A percentile compares a stretch with the other conserved stretches of the same genome.
phyloP scores from a whole-genome alignment of 2,113 vertebrate genomes.

The Callipepla californica region DNA sequence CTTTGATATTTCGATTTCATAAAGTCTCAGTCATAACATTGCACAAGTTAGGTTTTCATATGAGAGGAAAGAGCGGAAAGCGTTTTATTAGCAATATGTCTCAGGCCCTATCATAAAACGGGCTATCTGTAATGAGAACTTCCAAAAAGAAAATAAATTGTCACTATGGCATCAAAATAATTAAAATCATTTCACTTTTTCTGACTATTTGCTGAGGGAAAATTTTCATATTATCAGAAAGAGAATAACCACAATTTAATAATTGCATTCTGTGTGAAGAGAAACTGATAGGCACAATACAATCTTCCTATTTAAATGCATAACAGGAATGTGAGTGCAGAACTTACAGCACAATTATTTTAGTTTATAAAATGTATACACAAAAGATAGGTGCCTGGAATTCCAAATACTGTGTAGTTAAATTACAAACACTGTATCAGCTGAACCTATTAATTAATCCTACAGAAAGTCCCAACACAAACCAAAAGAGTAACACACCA shows the following conservation, averaged over 20 bases:
- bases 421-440: not conserved
- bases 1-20: not conserved
- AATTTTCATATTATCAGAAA: conserved; percentile 17
- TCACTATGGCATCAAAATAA: not conserved
- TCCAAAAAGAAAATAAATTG: not conserved
- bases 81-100: not conserved
- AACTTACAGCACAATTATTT: not conserved
- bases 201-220: conserved; percentile 12
- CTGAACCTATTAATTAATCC: conserved; percentile 1
- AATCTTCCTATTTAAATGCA: not conserved
- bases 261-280: conserved; percentile 20
- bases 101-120: not conserved
- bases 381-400: not conserved
- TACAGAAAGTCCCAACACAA: not conserved
- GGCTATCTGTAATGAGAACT: not conserved
- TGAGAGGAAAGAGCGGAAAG: not conserved
- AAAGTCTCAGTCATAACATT: not conserved
- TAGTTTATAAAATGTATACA: not conserved
- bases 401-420: not conserved
- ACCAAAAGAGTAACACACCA: not conserved
- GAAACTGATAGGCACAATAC: not conserved
- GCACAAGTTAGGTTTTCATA: not conserved
- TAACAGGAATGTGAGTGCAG: not conserved
- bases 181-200: not conserved
- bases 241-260: conserved; percentile 24